Conservation (phyloP, 2,113 vertebrate genomes). For the Galeopterus variegatus region DNA sequence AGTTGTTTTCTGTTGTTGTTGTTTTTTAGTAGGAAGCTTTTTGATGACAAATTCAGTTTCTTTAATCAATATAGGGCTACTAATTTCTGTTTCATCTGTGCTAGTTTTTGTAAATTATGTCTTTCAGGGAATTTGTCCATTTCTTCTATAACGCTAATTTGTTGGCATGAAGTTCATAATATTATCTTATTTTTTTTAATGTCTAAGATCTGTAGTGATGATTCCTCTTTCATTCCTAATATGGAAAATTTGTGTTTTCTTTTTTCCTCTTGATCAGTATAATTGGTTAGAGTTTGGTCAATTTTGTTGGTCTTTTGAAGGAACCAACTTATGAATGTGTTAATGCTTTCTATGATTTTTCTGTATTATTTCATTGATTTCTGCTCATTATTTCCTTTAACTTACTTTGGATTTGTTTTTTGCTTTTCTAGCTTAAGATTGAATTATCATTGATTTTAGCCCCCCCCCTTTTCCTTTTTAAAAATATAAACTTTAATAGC, state of each 20-base stretch:
- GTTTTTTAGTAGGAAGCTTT: not conserved
- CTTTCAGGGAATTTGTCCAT: not conserved
- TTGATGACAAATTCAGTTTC: not conserved
- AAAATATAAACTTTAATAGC: not conserved
- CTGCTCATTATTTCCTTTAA: not conserved
- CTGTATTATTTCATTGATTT: not conserved
- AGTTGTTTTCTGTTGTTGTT: too few relatives aligned
- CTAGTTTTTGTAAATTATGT: not conserved
- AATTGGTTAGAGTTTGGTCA: not conserved
- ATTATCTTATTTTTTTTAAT: not conserved
- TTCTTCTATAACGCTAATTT: not conserved
- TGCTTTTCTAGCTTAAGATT: not conserved
- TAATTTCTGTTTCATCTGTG: not conserved
- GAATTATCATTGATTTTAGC: not conserved
- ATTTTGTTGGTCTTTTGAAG: constrained; percentile 10
- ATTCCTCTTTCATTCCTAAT: constrained; percentile 6
- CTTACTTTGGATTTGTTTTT: not conserved
- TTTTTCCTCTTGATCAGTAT: not conserved
- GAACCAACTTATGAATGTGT: not conserved
- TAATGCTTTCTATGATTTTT: constrained; percentile 6
- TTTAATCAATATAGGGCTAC: not conserved
- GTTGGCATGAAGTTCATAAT: not conserved
- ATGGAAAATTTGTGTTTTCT: not conserved
- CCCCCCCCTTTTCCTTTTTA: not conserved
- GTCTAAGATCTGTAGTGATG: not conserved